These are phyloP conservation scores for Dusona sp. DNA, from an alignment of 2,888 invertebrate species.

Conservation along the genomic window DNA sequence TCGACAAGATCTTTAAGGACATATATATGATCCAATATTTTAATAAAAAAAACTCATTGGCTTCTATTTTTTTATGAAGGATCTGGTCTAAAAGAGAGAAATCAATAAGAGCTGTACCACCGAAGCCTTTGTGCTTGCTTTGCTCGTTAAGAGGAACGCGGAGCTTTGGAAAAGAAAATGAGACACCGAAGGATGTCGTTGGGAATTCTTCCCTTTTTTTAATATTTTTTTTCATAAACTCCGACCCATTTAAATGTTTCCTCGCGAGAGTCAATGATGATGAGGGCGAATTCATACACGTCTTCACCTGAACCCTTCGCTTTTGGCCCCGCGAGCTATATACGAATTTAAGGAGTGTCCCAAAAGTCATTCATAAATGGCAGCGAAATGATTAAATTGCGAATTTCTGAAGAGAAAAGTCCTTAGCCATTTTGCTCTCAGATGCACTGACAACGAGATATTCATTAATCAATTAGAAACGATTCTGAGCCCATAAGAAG, in stretches of 20 bases:
- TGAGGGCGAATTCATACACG: constrained; percentile 68
- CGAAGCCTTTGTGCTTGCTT: constrained; percentile 30
- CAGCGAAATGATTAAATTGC: not conserved
- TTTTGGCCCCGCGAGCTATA: constrained; percentile 49
- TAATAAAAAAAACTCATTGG: constrained; percentile 7
- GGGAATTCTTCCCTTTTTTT: not conserved
- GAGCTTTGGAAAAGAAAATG: not conserved
- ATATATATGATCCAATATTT: not conserved
- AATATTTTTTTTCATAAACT: not conserved
- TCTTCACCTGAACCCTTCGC: constrained; percentile 68
- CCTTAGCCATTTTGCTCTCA: not conserved
- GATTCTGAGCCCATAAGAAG: not conserved
- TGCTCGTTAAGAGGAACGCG: constrained; percentile 26
- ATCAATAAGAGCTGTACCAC: constrained; percentile 22
- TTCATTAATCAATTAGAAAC: not conserved
- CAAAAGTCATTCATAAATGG: not conserved
- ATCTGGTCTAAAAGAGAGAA: constrained; percentile 10
- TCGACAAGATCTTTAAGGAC: not conserved
- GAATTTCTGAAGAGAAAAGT: not conserved
- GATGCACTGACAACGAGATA: not conserved
- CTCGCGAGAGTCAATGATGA: constrained; percentile 61
- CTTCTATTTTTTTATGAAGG: constrained; percentile 23
- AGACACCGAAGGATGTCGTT: constrained; percentile 27
- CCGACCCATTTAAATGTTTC: constrained; percentile 21
- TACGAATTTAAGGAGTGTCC: constrained; percentile 10